phyloP scores from a whole-genome alignment of 2,113 vertebrate species.

The Melanerpes formicivorus region DNA sequence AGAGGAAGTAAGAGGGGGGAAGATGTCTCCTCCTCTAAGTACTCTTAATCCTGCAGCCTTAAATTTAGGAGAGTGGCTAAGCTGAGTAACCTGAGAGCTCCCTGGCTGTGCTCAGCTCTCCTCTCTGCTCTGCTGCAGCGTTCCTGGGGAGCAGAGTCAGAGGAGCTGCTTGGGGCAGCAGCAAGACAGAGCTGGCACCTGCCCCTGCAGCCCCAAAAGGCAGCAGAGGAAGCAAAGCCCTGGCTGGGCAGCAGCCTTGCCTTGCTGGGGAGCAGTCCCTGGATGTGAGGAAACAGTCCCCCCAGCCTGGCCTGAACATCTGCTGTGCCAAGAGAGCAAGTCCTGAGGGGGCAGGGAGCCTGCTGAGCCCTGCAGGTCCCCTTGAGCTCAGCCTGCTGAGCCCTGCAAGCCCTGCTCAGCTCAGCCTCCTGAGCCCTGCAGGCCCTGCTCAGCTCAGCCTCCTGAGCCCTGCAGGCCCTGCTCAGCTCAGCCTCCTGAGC shows the following conservation, averaged over 20 bases:
- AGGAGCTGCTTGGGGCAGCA: background rate
- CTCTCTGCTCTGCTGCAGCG: background rate
- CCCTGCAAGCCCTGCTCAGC: too few relatives aligned
- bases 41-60: conserved; percentile 53
- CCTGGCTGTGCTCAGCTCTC: background rate
- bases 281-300: background rate
- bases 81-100: background rate
- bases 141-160: background rate
- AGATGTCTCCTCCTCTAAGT: conserved; percentile 11
- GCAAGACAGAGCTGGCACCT: background rate
- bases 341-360: background rate
- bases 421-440: too few relatives aligned
- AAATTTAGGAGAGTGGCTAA: conserved; percentile 39
- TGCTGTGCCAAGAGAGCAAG: background rate
- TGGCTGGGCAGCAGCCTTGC: background rate
- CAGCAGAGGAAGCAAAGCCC: background rate
- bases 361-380: background rate
- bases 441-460: too few relatives aligned
- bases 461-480: too few relatives aligned
- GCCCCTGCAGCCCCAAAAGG: background rate
- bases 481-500: too few relatives aligned
- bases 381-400: background rate
- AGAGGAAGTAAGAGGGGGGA: conserved; percentile 25
- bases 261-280: background rate
- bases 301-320: background rate